phyloP scores from a whole-genome alignment of 2,888 invertebrate species.

The Prenolepis imparis region DNA sequence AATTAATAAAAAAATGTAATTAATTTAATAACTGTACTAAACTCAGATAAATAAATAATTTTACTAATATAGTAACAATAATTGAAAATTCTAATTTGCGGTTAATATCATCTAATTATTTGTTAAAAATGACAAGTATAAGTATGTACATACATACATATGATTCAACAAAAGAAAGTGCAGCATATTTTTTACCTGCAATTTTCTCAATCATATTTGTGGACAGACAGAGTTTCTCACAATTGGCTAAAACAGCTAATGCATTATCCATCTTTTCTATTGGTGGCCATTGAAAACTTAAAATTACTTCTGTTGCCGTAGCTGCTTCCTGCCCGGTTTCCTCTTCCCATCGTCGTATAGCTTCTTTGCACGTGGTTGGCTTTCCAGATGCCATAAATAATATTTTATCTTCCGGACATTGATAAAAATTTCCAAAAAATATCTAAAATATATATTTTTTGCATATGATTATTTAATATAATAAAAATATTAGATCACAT shows the following conservation, averaged over 20 bases:
- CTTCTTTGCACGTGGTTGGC: conserved; percentile 94
- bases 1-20: too few relatives aligned
- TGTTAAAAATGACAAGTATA: not conserved
- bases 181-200: conserved; percentile 85
- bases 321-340: conserved; percentile 89
- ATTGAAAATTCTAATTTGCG: not conserved
- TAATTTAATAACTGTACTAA: not conserved
- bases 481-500: not conserved
- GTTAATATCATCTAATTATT: not conserved
- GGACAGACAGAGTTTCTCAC: conserved; percentile 95
- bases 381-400: conserved; percentile 85
- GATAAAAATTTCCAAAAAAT: conserved; percentile 7
- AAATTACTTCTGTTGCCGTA: conserved; percentile 91
- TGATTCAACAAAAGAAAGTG: conserved; percentile 1
- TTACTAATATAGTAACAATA: not conserved
- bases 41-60: not conserved
- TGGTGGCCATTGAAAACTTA: conserved; percentile 96
- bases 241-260: conserved; percentile 90
- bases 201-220: conserved; percentile 98
- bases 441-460: conserved; percentile 22
- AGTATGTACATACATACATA: not conserved
- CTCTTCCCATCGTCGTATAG: conserved; percentile 95
- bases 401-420: not conserved
- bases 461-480: not conserved
- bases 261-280: conserved; percentile 98